Evolutionary conservation across 2,797 vertebrate genomes (phyloP), one percentile per base, ranked within the genome.

Genomic region (Threskiornis aethiopicus): DNA sequence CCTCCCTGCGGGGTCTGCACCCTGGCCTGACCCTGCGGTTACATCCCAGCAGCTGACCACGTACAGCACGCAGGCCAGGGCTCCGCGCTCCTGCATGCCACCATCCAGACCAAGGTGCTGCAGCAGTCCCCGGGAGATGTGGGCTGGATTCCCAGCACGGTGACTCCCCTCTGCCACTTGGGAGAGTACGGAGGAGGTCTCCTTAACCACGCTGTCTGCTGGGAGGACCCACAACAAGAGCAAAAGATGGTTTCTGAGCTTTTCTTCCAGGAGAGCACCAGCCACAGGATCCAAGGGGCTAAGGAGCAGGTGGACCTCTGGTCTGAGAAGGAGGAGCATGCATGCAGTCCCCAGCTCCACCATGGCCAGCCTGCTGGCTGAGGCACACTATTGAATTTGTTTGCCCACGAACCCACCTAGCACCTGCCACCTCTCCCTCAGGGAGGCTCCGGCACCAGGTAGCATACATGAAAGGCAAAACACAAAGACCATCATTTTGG

Each of bases 71-170:
- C 6, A 28, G 28, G 47, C 13, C 31, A 41, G 29, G 42, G 70
- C 49, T 57, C 1, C 2, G 58, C 1, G 1, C 22, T 66, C 16
- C 19, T 1, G n/a, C 41, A 22, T 6, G 16, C 57, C 3, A 3
- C 33, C 37, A 33, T 42, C 7, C 35, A 76, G 31, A 65, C 6
- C 31, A 65, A 58, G 22, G 39, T 12, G 41, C 52, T 66, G 25
- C 64, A 24, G 35, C 41, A 49, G 55, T 33, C 44, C 17, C 8
- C 3, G 9, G 26, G 41, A 61, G 13, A 59, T 26, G 28, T 2
- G 9, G 39, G 33, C 24, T 70, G 25, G 19, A 57, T 35, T 62
- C 26, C 19, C 28, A 77, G 37, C 54, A 46, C 0, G 0, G 19
- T 22, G 26, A 66, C 11, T 26, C 28, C 37, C 25, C 41, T 66